Percentiles rank a stretch among this genome's conserved stretches.
These are phyloP conservation scores for Oreamnos americanus DNA, from an alignment of 2,113 vertebrate genomes.

Conservation along the genomic window DNA sequence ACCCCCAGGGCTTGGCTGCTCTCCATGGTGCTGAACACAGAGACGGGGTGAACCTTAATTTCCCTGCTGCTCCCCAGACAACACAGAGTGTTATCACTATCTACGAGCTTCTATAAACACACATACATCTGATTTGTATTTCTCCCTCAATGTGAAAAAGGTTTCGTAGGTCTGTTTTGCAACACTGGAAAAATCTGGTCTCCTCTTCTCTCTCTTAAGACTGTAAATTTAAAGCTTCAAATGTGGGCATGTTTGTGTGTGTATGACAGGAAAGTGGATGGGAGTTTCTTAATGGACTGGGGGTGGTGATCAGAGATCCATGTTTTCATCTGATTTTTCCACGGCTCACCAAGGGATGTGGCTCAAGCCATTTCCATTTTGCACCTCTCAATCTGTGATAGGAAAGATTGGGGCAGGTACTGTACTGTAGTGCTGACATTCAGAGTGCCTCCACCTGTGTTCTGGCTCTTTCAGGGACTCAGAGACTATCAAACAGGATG, in stretches of 20 bases:
- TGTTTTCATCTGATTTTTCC: background rate
- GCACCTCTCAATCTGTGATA: background rate
- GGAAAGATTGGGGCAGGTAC: background rate
- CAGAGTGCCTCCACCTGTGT: background rate
- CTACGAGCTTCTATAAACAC: background rate
- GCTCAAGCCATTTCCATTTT: background rate
- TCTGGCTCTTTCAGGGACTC: background rate
- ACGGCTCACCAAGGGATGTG: background rate
- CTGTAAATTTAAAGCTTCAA: background rate
- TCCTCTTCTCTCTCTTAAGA: conserved; percentile 22
- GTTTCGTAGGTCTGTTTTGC: background rate
- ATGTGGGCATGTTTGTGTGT: background rate
- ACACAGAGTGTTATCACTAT: background rate
- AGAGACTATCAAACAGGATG: background rate
- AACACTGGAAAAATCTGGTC: background rate
- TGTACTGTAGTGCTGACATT: background rate
- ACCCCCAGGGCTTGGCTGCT: background rate
- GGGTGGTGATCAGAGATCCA: background rate
- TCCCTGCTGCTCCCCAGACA: background rate
- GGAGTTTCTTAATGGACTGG: background rate
- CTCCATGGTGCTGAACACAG: conserved; percentile 62
- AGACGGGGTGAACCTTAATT: background rate
- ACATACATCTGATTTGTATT: background rate
- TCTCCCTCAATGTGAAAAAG: background rate
- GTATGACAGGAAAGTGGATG: background rate